Evolutionary conservation across 2,797 vertebrate species (phyloP), one percentile per base, ranked within the genome.

Genomic region (Petrocephalus schoutedeni): DNA sequence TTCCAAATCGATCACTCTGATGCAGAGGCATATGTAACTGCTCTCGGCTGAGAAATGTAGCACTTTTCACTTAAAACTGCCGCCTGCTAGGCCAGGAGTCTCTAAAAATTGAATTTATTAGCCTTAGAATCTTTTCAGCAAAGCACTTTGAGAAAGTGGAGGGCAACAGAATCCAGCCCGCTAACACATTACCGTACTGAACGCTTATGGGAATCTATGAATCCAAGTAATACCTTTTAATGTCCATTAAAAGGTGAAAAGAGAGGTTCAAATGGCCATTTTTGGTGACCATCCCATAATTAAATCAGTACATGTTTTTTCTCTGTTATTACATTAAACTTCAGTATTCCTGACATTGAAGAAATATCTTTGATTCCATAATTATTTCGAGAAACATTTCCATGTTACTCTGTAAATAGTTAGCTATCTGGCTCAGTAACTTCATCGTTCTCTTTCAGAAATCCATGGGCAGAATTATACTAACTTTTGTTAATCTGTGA

Each of bases 71-170:
- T 49, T 77, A 45, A 41, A 77, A 77, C 36, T 77, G 14, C 71
- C 71, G 2, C 14, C 71, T 7, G 41, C 36, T 36, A 77, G 19
- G 19, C 41, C 32, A 49, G 71, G 19, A 77, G 71, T 77, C 71
- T n/a, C 71, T n/a, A 77, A 77, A 77, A 77, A 49, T 77, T n/a
- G 1, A 77, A 77, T n/a, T 77, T 41, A 77, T 45, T 77, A 77
- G 36, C 19, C 16, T 49, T 77, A 45, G 12, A 32, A 61, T 61
- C 58, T n/a, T 77, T n/a, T 49, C 19, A 49, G 41, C 19, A 77
- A 1, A n/a, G 71, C 19, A 0, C 36, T 77, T 77, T 45, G 71
- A 45, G 36, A 16, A 41, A 41, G 32, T 77, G 36, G 16, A 28
- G 14, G 16, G 36, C 41, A 16, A 7, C 12, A n/a, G 36, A 77